phyloP scores from a whole-genome alignment of 2,113 vertebrate species.

The Epinephelus lanceolatus region DNA sequence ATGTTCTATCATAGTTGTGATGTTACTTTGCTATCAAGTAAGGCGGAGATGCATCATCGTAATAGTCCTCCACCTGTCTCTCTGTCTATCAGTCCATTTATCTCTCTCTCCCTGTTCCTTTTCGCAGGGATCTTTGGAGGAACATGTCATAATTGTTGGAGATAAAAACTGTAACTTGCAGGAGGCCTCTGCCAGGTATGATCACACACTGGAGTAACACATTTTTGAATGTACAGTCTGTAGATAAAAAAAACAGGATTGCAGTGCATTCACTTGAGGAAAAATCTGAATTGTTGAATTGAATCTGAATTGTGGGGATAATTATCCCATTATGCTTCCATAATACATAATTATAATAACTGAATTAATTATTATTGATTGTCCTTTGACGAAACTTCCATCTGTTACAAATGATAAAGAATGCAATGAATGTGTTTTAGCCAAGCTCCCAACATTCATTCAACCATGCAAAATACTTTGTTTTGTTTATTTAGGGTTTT shows the following conservation, averaged over 20 bases:
- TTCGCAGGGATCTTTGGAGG: conserved; percentile 86
- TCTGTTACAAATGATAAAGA: neutral
- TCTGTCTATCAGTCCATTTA: neutral
- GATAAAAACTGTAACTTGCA: conserved; percentile 88
- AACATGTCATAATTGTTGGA: conserved; percentile 68
- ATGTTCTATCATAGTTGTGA: neutral
- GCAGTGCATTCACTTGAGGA: no score
- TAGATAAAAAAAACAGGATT: no score
- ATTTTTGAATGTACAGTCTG: neutral
- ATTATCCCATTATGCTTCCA: no score
- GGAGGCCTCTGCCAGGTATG: conserved; percentile 88
- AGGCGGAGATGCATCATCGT: neutral
- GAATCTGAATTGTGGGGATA: no score
- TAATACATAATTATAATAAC: neutral
- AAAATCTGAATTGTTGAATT: no score
- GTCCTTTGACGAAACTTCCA: no score
- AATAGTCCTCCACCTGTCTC: neutral
- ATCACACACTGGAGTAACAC: neutral
- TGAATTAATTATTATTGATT: no score
- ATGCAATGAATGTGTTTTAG: neutral
- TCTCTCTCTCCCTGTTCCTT: neutral
- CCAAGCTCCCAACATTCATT: neutral
- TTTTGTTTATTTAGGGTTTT: neutral
- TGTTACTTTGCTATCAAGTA: neutral
- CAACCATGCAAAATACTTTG: neutral